These are phyloP conservation scores for Motacilla alba DNA, from an alignment of 2,113 vertebrate genomes.

Conservation along the genomic window DNA sequence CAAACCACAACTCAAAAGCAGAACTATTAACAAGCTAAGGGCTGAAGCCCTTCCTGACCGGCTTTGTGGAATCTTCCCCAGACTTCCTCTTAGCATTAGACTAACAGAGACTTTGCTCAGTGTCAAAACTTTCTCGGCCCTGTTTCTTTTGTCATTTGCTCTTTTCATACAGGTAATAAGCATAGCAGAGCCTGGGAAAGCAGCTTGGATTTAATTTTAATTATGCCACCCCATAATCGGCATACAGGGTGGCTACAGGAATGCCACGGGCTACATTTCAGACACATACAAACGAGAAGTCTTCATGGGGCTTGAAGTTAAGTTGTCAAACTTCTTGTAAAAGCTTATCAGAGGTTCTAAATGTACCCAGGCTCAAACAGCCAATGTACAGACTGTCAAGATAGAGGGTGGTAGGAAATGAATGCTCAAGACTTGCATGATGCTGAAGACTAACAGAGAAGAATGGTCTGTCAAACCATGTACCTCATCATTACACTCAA, in stretches of 20 bases:
- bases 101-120: neutral
- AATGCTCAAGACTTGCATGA: neutral
- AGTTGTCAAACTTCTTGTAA: neutral
- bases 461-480: neutral
- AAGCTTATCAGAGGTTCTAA: neutral
- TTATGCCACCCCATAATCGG: neutral
- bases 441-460: neutral
- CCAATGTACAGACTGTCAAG: neutral
- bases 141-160: neutral
- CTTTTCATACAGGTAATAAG: neutral
- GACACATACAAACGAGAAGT: neutral
- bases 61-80: neutral
- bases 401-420: fast-evolving
- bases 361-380: neutral
- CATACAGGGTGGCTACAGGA: fast-evolving
- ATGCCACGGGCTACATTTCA: neutral
- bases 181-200: neutral
- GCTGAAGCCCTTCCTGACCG: neutral
- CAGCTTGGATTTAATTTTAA: neutral
- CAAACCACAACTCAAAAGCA: neutral
- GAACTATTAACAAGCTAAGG: neutral
- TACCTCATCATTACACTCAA: neutral
- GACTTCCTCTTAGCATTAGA: no score
- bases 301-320: neutral
- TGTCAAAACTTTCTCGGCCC: neutral